Conservation (phyloP, 2,888 invertebrate species). For the Dendrolimus houi region DNA sequence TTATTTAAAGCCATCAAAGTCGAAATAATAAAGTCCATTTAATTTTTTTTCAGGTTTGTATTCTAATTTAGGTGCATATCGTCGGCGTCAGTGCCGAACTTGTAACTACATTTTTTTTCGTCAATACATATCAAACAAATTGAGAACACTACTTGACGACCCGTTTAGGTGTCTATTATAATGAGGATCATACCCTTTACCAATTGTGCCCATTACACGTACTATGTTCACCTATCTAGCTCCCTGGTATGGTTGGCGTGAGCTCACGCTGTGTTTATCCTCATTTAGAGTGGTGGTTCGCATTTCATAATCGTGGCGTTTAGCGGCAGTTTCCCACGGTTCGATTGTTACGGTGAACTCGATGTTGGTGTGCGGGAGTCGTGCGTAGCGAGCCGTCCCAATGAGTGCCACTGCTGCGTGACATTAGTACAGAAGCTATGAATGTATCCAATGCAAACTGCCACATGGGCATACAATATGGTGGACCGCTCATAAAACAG, state of each 20-base stretch:
- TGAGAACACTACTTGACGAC: no score
- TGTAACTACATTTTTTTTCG: no score
- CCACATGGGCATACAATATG: no score
- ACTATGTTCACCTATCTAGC: constrained; percentile 11
- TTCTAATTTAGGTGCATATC: no score
- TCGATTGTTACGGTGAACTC: constrained; percentile 60
- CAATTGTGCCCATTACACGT: constrained; percentile 18
- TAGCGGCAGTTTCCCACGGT: constrained; percentile 59
- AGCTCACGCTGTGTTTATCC: constrained; percentile 39
- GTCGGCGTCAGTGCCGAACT: no score
- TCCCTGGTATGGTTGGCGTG: constrained; percentile 12
- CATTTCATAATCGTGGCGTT: constrained; percentile 55
- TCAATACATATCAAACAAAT: no score
- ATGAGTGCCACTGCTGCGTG: constrained; percentile 30
- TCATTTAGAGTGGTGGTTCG: constrained; percentile 26
- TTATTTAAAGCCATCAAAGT: no score
- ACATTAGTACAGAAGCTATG: constrained; percentile 13
- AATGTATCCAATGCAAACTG: not conserved
- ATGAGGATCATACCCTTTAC: no score
- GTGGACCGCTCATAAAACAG: no score
- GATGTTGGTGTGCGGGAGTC: constrained; percentile 34
- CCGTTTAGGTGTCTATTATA: no score
- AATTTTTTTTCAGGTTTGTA: no score
- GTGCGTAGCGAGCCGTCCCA: constrained; percentile 41
- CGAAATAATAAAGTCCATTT: no score